These are phyloP conservation scores for Halcyon chelicuti DNA, from an alignment of 2,797 vertebrate genomes.

Conservation along the genomic window DNA sequence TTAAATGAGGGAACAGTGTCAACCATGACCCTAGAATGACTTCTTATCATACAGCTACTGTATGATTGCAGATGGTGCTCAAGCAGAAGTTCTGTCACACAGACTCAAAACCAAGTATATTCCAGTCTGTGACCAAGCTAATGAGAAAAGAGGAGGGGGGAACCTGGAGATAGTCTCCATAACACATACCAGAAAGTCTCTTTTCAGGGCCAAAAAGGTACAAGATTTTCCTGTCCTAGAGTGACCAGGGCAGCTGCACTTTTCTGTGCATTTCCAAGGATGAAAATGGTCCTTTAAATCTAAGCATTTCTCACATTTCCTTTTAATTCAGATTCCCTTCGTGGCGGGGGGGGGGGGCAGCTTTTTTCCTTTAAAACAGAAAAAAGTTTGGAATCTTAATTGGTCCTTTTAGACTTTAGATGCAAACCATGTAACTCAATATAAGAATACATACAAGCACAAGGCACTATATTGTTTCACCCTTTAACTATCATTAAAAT, in stretches of 20 bases:
- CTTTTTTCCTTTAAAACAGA: not conserved
- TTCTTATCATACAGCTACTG: not conserved
- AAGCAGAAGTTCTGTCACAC: not conserved
- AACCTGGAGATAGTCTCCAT: not conserved
- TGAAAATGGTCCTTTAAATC: not conserved
- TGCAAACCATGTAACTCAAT: not conserved
- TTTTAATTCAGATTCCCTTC: not conserved
- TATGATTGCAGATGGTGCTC: not conserved
- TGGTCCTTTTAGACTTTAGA: not conserved
- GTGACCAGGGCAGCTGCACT: not conserved
- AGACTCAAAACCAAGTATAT: not conserved
- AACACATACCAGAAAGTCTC: not conserved
- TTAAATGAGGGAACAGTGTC: accelerated
- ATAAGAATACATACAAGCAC: not conserved
- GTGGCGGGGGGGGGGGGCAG: not conserved
- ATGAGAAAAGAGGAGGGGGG: not conserved
- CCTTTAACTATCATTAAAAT: not conserved
- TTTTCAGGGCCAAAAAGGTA: not conserved
- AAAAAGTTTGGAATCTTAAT: not conserved
- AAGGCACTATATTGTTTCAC: not conserved
- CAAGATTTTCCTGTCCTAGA: not conserved
- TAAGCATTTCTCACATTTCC: not conserved
- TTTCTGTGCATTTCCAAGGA: not conserved
- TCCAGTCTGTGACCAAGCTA: not conserved
- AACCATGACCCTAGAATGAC: accelerated